Evolutionary conservation across 2,888 invertebrate species (phyloP), one percentile per base, ranked within the genome.

Genomic region (Furcula furcula): DNA sequence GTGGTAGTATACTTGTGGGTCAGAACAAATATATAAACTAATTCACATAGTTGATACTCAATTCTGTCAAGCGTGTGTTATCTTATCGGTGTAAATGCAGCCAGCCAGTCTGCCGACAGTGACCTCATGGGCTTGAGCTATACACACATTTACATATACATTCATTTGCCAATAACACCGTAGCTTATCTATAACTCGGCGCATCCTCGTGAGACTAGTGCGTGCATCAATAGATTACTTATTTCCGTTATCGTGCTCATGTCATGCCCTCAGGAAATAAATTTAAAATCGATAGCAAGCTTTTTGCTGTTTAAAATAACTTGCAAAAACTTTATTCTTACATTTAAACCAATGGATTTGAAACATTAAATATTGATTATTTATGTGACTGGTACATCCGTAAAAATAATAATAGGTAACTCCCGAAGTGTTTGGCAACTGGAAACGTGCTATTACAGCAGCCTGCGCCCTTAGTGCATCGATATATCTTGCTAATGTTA

Each of bases 141-240:
- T 37, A 38, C 31, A n/a, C n/a, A n/a, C n/a, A n/a, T n/a, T n/a
- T n/a, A n/a, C n/a, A n/a, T 31, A 31, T 36, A 46, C 38, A 36
- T 39, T 36, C 35, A 29, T 38, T n/a, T 50, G 50, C 37, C 47
- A 52, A 57, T 46, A 68, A 55, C 59, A 56, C 81, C 81, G 81
- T 81, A 80, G 76, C 46, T 54, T 50, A 56, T 58, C 58, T 63
- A 53, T 52, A 49, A 50, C 47, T 49, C 34, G 29, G 36, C 46
- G 46, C 36, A 49, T n/a, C n/a, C 51, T 46, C 29, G 13, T 35
- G 31, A n/a, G n/a, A n/a, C n/a, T n/a, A n/a, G n/a, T 39, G 36
- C 31, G 26, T 34, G 34, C 39, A 18, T 29, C 32, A 15, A 29
- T 46, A 40, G 31, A 40, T 37, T 40, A 23, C n/a, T n/a, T n/a